Evolutionary conservation across 2,113 vertebrate species (phyloP).

Genomic region (Podiceps cristatus): DNA sequence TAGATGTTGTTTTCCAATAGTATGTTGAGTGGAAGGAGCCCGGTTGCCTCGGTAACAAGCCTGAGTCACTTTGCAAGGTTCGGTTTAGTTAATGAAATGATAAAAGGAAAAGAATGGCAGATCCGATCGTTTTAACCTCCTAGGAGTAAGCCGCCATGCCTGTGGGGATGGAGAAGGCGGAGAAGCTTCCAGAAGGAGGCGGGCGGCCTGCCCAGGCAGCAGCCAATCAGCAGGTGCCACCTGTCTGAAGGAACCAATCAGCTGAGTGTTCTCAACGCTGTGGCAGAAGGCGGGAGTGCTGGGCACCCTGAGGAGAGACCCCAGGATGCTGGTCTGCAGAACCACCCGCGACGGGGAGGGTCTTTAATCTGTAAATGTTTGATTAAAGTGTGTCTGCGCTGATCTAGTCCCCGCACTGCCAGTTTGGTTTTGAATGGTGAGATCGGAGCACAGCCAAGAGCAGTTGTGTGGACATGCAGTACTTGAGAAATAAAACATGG

Average conservation of each 20-base stretch:
- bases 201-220: accelerated
- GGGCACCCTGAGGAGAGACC: background rate
- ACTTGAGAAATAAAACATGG: background rate
- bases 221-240: background rate
- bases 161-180: background rate
- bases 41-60: background rate
- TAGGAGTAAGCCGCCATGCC: background rate
- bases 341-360: no score
- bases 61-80: background rate
- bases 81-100: background rate
- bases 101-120: background rate
- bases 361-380: background rate
- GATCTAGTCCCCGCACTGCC: no score
- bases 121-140: background rate
- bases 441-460: background rate
- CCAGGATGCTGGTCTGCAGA: no score
- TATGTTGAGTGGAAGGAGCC: background rate
- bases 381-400: background rate
- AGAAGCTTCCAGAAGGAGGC: background rate
- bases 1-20: background rate
- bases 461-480: accelerated
- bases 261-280: background rate
- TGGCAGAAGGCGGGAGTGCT: no score
- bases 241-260: background rate
- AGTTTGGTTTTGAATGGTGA: background rate